Evolutionary conservation across 1,140 invertebrate genomes (phyloP).

Genomic region (Pogonus chalceus): DNA sequence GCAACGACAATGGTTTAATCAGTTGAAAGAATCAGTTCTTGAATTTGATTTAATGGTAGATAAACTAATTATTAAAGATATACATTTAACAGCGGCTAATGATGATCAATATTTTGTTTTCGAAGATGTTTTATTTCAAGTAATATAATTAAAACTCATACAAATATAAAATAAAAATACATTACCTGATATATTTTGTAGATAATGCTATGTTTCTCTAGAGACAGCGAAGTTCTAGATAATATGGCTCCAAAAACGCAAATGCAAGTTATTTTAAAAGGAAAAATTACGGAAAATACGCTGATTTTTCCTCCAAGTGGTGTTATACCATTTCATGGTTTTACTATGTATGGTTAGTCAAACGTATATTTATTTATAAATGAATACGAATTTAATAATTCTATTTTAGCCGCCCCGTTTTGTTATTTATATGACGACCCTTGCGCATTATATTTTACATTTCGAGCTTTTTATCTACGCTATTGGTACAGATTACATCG

Average conservation of each 20-base stretch:
- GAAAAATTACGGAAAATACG: slow-evolving; percentile 54
- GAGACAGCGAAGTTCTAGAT: slow-evolving; percentile 71
- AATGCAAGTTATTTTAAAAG: slow-evolving; percentile 57
- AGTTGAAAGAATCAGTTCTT: slow-evolving; percentile 71
- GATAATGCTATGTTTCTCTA: slow-evolving; percentile 88
- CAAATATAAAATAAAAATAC: neutral
- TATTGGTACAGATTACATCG: slow-evolving; percentile 88
- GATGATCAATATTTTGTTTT: slow-evolving; percentile 98
- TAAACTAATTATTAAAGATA: slow-evolving; percentile 90
- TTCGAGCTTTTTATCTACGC: slow-evolving; percentile 81
- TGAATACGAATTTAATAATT: neutral
- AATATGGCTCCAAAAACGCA: slow-evolving; percentile 48
- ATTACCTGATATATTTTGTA: slow-evolving; percentile 27
- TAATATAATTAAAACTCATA: slow-evolving; percentile 26
- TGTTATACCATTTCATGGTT: slow-evolving; percentile 92
- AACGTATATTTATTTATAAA: neutral
- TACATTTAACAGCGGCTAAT: slow-evolving; percentile 90
- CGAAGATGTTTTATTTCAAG: slow-evolving; percentile 91
- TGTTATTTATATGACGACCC: slow-evolving; percentile 89
- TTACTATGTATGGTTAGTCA: slow-evolving; percentile 87
- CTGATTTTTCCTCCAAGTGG: slow-evolving; percentile 89
- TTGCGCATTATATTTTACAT: slow-evolving; percentile 77
- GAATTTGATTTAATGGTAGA: slow-evolving; percentile 88
- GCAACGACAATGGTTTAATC: slow-evolving; percentile 73
- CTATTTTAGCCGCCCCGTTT: slow-evolving; percentile 70